Percentiles rank a stretch among this genome's conserved stretches.
Conservation (phyloP, 2,888 invertebrate genomes). For the Leptopilina drosophilae region DNA sequence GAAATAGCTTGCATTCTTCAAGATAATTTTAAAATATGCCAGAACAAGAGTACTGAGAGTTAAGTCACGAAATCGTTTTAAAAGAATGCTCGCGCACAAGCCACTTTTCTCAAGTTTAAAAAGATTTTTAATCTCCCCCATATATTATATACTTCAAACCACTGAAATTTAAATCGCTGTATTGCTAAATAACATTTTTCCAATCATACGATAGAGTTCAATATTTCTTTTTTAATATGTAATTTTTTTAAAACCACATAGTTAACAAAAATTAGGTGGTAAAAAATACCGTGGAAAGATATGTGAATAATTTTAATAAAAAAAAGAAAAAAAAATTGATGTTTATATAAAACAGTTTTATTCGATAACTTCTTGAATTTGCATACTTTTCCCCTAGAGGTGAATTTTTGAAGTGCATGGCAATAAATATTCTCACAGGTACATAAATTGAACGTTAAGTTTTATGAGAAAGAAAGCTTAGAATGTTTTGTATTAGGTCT, state of each 20-base stretch:
- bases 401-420: background rate
- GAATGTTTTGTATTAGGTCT: conserved; percentile 11
- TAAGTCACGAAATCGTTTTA: background rate
- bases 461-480: conserved; percentile 3
- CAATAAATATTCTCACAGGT: background rate
- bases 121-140: background rate
- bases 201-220: no score
- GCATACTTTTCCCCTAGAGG: background rate
- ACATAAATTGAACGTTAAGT: background rate
- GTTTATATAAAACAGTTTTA: no score
- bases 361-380: background rate
- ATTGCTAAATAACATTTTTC: no score
- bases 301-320: no score
- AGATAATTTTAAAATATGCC: conserved; percentile 34
- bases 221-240: no score
- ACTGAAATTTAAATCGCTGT: no score
- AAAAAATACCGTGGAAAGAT: no score
- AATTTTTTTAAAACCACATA: no score
- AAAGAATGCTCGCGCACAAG: conserved; percentile 1
- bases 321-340: no score
- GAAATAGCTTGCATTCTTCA: conserved; percentile 35
- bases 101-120: no score
- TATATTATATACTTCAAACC: no score
- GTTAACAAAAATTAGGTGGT: no score
- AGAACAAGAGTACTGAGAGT: conserved; percentile 18